Base-by-base conservation (phyloP, 2,113 vertebrate species). In the Alligator mississippiensis region DNA sequence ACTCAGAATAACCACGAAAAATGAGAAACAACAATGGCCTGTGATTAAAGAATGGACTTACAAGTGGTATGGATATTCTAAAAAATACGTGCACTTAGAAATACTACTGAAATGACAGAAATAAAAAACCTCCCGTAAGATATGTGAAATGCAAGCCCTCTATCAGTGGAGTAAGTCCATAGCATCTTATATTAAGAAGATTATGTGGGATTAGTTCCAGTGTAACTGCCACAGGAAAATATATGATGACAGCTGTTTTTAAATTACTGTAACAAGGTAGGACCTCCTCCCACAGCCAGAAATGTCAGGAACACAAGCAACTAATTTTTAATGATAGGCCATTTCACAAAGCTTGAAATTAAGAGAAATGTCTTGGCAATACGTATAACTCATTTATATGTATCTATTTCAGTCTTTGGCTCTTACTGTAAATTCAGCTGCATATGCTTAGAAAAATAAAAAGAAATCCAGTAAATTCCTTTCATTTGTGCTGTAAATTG, bases 191-290 rank as follows among this genome's bases (percentile, higher is more conserved):
- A 92, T 92, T 94, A 93, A 92, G 63, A 70, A 91, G 93, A 87
- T 96, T 95, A 94, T 86, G 28, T 47, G 74, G 25, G 60, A 96
- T 97, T 96, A 95, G 96, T 96, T 97, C 94, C 92, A 93, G 78
- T 85, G 83, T 80, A 96, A 76, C 59, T 93, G 94, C 78, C 85
- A 82, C 58, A 90, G 30, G 92, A 92, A 96, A 97, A 97, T 93
- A 94, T 92, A 96, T 93, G 93, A 85, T 63, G 60, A 82, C 95
- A 96, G 96, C 95, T 96, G 96, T 91, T 96, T 96, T 82, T 90
- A 93, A 96, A 94, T 96, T 89, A 82, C 94, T 93, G 93, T 95
- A 94, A 96, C 85, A 86, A 96, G 92, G 93, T 89, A 72, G 89
- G 95, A 93, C 90, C 60, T 93, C 82, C 84, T 92, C 92, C 80